Conservation (phyloP, 2,888 invertebrate genomes). For the Oxystoma pomonae region DNA sequence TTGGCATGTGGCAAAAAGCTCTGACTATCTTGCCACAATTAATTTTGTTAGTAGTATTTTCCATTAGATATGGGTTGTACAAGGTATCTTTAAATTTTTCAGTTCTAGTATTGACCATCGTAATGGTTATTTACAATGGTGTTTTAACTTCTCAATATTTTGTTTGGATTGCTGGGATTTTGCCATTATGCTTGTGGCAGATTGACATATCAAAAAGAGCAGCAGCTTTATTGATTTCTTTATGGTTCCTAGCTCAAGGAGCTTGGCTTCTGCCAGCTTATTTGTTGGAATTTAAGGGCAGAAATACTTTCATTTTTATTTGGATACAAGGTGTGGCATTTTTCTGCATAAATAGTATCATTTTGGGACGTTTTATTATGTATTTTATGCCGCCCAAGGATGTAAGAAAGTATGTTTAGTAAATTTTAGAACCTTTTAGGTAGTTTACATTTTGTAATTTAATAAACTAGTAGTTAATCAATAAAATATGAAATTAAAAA, state of each 20-base stretch:
- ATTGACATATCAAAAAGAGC: constrained; percentile 55
- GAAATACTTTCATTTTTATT: constrained; percentile 77
- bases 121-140: constrained; percentile 90
- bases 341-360: constrained; percentile 73
- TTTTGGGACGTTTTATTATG: constrained; percentile 43
- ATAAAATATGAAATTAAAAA: too few species aligned
- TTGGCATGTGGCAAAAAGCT: constrained; percentile 58
- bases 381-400: constrained; percentile 39
- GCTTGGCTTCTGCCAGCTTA: constrained; percentile 91
- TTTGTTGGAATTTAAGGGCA: constrained; percentile 82
- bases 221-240: constrained; percentile 50
- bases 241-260: constrained; percentile 72
- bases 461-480: too few species aligned
- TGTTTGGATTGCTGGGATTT: constrained; percentile 88
- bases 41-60: constrained; percentile 59
- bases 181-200: constrained; percentile 77
- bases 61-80: constrained; percentile 64
- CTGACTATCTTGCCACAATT: constrained; percentile 65
- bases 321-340: constrained; percentile 84
- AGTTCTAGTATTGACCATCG: constrained; percentile 77
- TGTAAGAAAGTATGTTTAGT: too few species aligned
- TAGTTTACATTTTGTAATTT: not conserved
- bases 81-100: constrained; percentile 75
- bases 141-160: constrained; percentile 98
- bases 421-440: not conserved